These are phyloP conservation scores for Limnephilus marmoratus DNA, from an alignment of 2,888 invertebrate species.

Conservation along the genomic window DNA sequence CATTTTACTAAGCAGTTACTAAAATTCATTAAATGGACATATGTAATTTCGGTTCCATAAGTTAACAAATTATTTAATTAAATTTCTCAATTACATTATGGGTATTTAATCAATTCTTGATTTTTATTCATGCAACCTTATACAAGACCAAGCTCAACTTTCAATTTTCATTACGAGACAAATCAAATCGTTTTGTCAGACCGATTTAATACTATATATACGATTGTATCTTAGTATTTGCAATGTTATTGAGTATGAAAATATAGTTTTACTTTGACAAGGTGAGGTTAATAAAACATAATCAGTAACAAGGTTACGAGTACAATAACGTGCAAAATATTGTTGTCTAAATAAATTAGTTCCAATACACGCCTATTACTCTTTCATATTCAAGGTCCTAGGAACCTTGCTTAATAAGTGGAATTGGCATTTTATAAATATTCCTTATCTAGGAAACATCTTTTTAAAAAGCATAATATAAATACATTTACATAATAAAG, in stretches of 20 bases:
- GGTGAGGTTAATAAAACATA: background rate
- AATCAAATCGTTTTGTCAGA: background rate
- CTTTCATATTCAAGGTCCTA: background rate
- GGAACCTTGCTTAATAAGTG: background rate
- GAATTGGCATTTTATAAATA: background rate
- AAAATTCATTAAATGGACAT: too few relatives aligned
- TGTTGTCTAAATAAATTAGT: background rate
- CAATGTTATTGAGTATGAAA: background rate
- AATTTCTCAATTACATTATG: too few relatives aligned
- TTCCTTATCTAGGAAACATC: background rate
- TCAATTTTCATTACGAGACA: background rate
- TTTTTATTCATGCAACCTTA: background rate
- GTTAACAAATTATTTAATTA: too few relatives aligned
- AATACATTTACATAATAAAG: background rate
- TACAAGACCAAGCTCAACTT: background rate
- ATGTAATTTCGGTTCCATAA: too few relatives aligned
- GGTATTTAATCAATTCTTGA: background rate
- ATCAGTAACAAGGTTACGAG: background rate
- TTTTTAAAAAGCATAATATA: background rate
- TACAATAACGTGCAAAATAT: background rate
- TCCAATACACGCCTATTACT: background rate
- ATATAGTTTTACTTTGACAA: background rate
- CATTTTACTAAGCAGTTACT: background rate
- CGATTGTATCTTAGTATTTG: background rate
- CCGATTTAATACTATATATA: background rate